phyloP scores from a whole-genome alignment of 2,113 vertebrate species.

The Tiliqua scincoides region DNA sequence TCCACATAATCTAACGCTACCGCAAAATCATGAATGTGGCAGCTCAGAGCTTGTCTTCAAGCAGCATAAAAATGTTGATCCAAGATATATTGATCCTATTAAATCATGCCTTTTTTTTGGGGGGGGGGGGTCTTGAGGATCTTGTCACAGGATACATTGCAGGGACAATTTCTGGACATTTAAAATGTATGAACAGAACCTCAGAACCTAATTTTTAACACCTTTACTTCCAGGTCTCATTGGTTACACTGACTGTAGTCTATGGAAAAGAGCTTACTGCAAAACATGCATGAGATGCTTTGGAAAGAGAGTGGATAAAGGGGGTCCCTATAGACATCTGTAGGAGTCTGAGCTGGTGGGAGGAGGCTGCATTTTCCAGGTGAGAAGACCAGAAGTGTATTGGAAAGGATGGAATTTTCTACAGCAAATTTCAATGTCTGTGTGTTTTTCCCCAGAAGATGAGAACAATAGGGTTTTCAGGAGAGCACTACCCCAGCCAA shows the following conservation, averaged over 20 bases:
- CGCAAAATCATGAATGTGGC: not conserved
- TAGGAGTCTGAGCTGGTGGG: too few species aligned
- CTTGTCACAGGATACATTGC: not conserved
- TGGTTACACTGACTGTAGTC: not conserved
- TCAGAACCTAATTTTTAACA: not conserved
- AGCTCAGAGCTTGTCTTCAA: not conserved
- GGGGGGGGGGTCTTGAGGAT: not conserved
- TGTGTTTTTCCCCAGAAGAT: too few species aligned
- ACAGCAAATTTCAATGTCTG: not conserved
- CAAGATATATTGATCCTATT: not conserved
- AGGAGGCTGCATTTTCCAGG: too few species aligned
- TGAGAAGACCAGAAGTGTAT: not conserved
- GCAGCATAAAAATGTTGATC: not conserved
- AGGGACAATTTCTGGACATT: not conserved
- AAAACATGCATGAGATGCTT: too few species aligned
- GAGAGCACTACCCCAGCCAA: too few species aligned
- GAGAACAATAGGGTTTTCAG: too few species aligned
- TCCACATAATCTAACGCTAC: not conserved
- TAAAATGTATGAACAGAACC: not conserved
- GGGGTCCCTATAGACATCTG: too few species aligned
- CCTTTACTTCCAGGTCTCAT: not conserved
- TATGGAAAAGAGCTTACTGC: too few species aligned
- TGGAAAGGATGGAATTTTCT: not conserved
- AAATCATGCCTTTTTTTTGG: too few species aligned
- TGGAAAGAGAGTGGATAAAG: too few species aligned